Percentiles rank a stretch among this genome's conserved stretches.
Conservation (phyloP, 2,113 vertebrate genomes). For the Cepphus grylle region DNA sequence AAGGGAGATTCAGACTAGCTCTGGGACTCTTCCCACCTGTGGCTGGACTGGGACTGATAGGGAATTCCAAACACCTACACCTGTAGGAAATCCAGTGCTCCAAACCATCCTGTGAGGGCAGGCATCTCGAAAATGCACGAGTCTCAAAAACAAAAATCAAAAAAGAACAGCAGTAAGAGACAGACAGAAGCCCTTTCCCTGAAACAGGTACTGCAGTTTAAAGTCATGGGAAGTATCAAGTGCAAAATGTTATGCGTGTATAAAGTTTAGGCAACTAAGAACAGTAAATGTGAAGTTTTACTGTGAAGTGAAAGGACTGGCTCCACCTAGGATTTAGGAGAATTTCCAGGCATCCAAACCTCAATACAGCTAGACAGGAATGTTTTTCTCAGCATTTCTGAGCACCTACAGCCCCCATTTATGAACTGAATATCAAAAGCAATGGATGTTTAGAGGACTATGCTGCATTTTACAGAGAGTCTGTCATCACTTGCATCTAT, state of each 20-base stretch:
- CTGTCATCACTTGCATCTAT: neutral
- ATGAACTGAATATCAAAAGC: neutral
- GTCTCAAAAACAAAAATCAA: neutral
- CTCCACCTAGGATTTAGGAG: neutral
- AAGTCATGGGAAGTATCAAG: neutral
- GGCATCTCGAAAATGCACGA: neutral
- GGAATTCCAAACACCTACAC: neutral
- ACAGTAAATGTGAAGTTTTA: neutral
- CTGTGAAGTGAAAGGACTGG: neutral
- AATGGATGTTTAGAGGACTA: neutral
- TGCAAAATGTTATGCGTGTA: neutral
- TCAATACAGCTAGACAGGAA: neutral
- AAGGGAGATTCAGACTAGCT: neutral
- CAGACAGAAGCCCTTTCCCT: neutral
- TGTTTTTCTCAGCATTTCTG: neutral
- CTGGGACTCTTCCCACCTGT: neutral
- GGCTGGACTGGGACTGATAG: neutral
- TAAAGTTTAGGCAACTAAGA: neutral
- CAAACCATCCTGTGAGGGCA: neutral
- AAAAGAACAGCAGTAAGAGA: neutral
- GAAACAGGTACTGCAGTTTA: neutral
- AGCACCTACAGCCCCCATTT: neutral
- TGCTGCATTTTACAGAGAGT: neutral
- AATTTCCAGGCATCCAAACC: neutral
- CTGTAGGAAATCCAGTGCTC: neutral